Base-by-base conservation (phyloP, 2,888 invertebrate species). In the Luffia ferchaultella region DNA sequence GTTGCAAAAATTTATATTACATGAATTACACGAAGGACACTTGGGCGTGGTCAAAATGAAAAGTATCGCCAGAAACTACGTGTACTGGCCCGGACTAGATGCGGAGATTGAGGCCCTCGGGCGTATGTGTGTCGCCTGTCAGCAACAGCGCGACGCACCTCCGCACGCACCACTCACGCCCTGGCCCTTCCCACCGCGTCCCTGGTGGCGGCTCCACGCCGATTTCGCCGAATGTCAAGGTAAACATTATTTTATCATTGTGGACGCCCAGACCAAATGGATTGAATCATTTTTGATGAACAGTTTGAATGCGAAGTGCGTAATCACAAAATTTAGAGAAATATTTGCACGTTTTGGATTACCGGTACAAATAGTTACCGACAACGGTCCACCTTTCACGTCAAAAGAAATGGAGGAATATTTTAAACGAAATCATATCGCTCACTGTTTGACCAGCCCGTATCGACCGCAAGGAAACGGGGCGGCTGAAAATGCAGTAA, bases 401-500 rank as follows among this genome's bases (percentile, higher is more conserved):
- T 54, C 54, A 1, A n/a, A 17, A 1, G 58, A 60, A 19, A 59
- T 56, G 40, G 52, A 52, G 40, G 12, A 19, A 18, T 61, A 54
- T 48, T 54, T 53, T 20, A 20, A 45, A 12, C 50, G 50, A 20
- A 60, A 60, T 53, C 44, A 42, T 42, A 55, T 55, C 17, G 50
- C 41, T 57, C n/a, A n/a, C n/a, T n/a, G n/a, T n/a, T n/a, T n/a
- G n/a, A n/a, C n/a, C n/a, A n/a, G n/a, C n/a, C n/a, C 62, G n/a
- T n/a, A n/a, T 20, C 51, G 55, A 17, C 60, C 60, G 0, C 48
- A 54, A 5, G 54, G 56, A 1, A 60, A 60, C 18, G 59, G 57
- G 1, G 55, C 54, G 1, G 59, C 58, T 2, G 58, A 59, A 48
- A 59, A 59, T 44, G 53, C 57, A 1, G 58, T 59, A 2, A 56